phyloP scores from a whole-genome alignment of 2,113 vertebrate species.

The Seriola quinqueradiata region DNA sequence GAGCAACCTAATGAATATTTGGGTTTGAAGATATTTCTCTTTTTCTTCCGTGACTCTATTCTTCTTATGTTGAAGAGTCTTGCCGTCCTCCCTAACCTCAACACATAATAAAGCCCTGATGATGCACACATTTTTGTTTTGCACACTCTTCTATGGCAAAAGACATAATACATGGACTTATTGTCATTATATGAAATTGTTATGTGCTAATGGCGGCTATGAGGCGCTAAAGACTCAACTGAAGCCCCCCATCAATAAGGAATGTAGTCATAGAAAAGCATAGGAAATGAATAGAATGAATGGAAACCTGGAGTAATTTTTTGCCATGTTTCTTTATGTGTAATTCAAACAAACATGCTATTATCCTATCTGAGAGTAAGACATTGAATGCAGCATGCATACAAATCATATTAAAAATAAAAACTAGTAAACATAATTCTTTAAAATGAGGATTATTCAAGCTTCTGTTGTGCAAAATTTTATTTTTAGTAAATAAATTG shows the following conservation, averaged over 20 bases:
- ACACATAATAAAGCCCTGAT: slow-evolving; percentile 53
- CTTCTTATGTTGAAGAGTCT: slow-evolving; percentile 47
- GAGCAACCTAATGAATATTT: slow-evolving; percentile 76
- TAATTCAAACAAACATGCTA: background rate
- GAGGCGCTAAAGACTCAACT: slow-evolving; percentile 5
- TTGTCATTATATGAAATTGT: slow-evolving; percentile 56
- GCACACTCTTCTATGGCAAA: slow-evolving; percentile 30
- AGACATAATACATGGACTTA: slow-evolving; percentile 33
- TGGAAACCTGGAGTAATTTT: slow-evolving; percentile 10
- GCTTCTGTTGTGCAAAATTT: background rate
- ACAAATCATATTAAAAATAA: background rate
- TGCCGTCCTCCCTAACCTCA: slow-evolving; percentile 29
- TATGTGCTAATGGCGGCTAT: slow-evolving; percentile 53
- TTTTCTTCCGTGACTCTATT: slow-evolving; percentile 38
- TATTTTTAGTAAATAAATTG: background rate
- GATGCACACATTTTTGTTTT: slow-evolving; percentile 56
- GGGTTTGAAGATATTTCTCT: slow-evolving; percentile 64
- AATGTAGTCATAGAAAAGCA: slow-evolving; percentile 46
- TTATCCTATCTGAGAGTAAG: background rate
- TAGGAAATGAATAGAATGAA: slow-evolving; percentile 28
- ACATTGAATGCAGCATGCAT: background rate
- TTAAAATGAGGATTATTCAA: background rate
- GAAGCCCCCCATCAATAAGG: slow-evolving; percentile 29
- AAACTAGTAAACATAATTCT: background rate
- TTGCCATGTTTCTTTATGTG: slow-evolving; percentile 1